Evolutionary conservation across 2,888 invertebrate species (phyloP).

Genomic region (Tineola bisselliella): DNA sequence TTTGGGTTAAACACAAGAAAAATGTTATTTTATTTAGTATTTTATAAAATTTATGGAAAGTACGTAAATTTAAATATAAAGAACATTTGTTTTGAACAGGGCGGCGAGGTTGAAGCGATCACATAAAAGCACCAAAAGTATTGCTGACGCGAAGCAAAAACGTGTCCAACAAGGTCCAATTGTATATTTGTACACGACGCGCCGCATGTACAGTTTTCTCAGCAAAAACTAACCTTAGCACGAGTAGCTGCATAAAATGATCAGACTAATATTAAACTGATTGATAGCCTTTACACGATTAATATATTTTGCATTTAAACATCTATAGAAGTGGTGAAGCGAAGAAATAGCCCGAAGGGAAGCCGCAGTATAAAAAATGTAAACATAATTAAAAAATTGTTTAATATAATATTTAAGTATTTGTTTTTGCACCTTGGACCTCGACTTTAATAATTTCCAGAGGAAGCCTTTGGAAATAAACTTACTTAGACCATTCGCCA

Average conservation of each 20-base stretch:
- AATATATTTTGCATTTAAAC: too few relatives aligned
- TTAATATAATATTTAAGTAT: too few relatives aligned
- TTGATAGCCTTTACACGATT: too few relatives aligned
- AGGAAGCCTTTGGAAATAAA: too few relatives aligned
- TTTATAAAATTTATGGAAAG: neutral
- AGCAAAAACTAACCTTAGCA: neutral
- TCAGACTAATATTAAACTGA: neutral
- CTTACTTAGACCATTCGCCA: too few relatives aligned
- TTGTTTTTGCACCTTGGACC: too few relatives aligned
- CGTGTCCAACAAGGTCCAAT: conserved; percentile 21
- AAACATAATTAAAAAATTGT: too few relatives aligned
- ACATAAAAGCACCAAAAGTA: conserved; percentile 16
- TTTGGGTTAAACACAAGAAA: neutral
- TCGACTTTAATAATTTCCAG: too few relatives aligned
- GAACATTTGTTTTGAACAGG: neutral
- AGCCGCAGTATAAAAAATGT: too few relatives aligned
- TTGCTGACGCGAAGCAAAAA: conserved; percentile 18
- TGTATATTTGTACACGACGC: conserved; percentile 17
- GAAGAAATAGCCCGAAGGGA: too few relatives aligned
- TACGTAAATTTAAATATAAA: neutral
- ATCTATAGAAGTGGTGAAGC: too few relatives aligned
- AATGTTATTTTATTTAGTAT: neutral
- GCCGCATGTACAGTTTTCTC: neutral
- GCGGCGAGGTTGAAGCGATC: neutral
- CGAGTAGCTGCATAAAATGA: neutral